phyloP scores from a whole-genome alignment of 2,888 invertebrate genomes.

The Notodonta ziczac region DNA sequence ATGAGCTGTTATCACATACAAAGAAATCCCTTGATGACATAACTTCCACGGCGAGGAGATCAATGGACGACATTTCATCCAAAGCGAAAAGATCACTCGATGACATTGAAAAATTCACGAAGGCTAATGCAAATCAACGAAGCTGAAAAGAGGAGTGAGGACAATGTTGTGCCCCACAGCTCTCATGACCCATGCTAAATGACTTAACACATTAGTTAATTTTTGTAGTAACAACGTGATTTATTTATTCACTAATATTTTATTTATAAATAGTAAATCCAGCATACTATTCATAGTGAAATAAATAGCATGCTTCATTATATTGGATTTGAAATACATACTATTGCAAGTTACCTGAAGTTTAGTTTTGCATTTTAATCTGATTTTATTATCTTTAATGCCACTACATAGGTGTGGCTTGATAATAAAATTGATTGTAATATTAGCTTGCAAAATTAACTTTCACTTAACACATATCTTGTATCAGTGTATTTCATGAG shows the following conservation, averaged over 20 bases:
- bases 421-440: neutral
- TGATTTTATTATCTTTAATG: constrained; percentile 23
- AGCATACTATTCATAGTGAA: constrained; percentile 22
- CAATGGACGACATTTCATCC: constrained; percentile 92
- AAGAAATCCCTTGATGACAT: constrained; percentile 93
- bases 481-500: neutral
- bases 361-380: constrained; percentile 22
- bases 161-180: constrained; percentile 32
- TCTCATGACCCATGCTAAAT: constrained; percentile 28
- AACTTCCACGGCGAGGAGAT: constrained; percentile 90
- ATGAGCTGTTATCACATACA: constrained; percentile 91
- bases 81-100: constrained; percentile 90
- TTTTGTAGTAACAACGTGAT: constrained; percentile 30
- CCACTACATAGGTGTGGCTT: neutral
- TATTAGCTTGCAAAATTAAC: constrained; percentile 12
- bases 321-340: constrained; percentile 16
- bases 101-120: constrained; percentile 88
- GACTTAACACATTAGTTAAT: constrained; percentile 34
- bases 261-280: constrained; percentile 25
- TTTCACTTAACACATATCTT: constrained; percentile 1
- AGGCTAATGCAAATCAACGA: constrained; percentile 78
- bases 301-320: constrained; percentile 28
- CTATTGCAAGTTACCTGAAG: constrained; percentile 24
- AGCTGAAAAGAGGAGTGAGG: constrained; percentile 83
- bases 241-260: constrained; percentile 27